A percentile compares a stretch with the other conserved stretches of the same genome.
Conservation (phyloP, 1,140 invertebrate species). For the Sinonovacula constricta region DNA sequence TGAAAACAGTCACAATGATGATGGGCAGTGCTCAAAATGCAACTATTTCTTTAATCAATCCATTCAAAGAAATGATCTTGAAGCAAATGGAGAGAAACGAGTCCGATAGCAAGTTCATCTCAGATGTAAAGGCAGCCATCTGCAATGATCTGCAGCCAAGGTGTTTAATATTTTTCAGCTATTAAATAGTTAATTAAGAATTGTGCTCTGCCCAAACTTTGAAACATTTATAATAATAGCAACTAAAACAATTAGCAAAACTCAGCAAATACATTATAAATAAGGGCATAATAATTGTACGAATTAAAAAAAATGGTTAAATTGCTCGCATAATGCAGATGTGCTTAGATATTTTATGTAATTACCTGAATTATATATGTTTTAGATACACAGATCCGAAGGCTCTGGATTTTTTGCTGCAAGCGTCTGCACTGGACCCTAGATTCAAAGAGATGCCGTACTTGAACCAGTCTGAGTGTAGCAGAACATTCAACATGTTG, state of each 20-base stretch:
- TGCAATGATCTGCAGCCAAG: too few relatives aligned
- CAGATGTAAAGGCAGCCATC: too few relatives aligned
- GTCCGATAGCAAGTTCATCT: neutral
- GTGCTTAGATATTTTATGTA: neutral
- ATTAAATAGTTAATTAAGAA: neutral
- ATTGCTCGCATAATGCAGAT: neutral
- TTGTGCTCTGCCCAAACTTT: neutral
- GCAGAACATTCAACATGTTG: too few relatives aligned
- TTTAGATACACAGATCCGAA: conserved; percentile 15
- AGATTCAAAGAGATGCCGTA: conserved; percentile 19
- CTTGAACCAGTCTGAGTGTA: too few relatives aligned
- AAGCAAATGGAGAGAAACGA: neutral
- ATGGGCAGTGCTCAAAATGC: conserved; percentile 12
- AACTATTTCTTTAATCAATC: conserved; percentile 17
- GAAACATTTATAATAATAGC: neutral
- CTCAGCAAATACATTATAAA: neutral
- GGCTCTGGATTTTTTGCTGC: neutral
- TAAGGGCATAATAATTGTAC: neutral
- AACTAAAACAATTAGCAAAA: neutral
- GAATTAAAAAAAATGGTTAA: neutral
- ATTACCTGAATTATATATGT: neutral
- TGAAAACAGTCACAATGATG: conserved; percentile 22
- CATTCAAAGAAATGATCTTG: conserved; percentile 22
- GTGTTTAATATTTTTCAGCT: too few relatives aligned
- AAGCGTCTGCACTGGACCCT: conserved; percentile 13